Conservation (phyloP, 2,797 vertebrate genomes). For the Champsocephalus esox region DNA sequence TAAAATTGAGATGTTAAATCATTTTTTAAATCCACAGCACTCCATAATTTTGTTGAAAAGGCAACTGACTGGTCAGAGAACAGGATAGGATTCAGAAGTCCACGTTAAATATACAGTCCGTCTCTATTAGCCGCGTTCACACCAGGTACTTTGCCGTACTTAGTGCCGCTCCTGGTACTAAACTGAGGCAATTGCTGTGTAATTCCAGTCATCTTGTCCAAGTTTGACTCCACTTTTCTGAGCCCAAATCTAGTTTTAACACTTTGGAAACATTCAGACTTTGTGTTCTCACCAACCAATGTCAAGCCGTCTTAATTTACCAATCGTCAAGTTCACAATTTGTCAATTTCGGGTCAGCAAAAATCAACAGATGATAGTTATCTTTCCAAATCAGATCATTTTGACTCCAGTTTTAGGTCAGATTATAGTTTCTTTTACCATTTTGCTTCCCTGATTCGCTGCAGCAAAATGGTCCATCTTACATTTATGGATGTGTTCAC, state of each 20-base stretch:
- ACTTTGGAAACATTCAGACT: neutral
- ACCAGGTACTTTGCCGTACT: no score
- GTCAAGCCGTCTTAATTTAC: slow-evolving; percentile 15
- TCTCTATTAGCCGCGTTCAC: neutral
- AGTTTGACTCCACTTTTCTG: neutral
- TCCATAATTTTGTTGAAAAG: neutral
- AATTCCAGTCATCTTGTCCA: slow-evolving; percentile 35
- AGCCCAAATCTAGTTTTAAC: slow-evolving; percentile 24
- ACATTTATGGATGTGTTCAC: neutral
- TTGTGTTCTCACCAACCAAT: neutral
- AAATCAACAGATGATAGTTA: slow-evolving; percentile 17
- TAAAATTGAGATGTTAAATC: slow-evolving; percentile 6
- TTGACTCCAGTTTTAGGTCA: slow-evolving; percentile 7
- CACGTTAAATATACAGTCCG: neutral
- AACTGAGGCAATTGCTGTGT: slow-evolving; percentile 14
- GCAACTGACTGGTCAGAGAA: neutral
- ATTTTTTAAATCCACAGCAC: neutral
- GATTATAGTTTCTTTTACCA: neutral
- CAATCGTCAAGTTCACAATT: slow-evolving; percentile 44
- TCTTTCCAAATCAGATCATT: slow-evolving; percentile 3
- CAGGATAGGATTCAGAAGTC: neutral
- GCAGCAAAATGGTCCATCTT: neutral
- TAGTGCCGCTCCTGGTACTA: neutral
- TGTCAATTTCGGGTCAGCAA: slow-evolving; percentile 17
- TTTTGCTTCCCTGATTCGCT: slow-evolving; percentile 17